These are phyloP conservation scores for Ailurus styani DNA, from an alignment of 2,113 vertebrate genomes.

Conservation along the genomic window DNA sequence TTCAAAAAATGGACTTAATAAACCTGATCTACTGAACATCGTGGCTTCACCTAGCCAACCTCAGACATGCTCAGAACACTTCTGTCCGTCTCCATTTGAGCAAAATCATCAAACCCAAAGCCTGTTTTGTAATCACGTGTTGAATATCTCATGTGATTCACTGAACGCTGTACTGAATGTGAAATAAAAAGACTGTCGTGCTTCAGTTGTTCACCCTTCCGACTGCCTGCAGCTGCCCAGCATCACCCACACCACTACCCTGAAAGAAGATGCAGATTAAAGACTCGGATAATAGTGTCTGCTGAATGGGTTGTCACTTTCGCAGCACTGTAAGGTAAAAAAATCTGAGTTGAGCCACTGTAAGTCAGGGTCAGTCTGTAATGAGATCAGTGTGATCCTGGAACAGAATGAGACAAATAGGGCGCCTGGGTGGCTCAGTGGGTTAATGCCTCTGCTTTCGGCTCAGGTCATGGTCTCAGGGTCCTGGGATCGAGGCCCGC, in stretches of 20 bases:
- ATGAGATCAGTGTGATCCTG: background rate
- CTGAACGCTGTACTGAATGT: background rate
- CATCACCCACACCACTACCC: background rate
- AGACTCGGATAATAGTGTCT: background rate
- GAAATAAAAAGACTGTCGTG: background rate
- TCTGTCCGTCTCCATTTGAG: background rate
- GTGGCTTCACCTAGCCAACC: background rate
- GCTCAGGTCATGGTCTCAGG: too few relatives aligned
- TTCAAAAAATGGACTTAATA: background rate
- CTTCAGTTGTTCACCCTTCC: background rate
- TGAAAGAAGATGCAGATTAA: background rate
- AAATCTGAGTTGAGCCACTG: background rate
- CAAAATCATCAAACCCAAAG: background rate
- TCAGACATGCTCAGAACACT: background rate
- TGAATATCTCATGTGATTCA: background rate
- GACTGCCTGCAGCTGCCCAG: background rate
- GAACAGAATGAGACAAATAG: background rate
- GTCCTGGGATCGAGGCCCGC: too few relatives aligned
- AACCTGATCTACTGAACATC: background rate
- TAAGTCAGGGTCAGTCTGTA: background rate
- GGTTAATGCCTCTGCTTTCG: too few relatives aligned
- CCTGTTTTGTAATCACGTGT: background rate
- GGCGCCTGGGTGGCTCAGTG: too few relatives aligned
- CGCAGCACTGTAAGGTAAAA: background rate
- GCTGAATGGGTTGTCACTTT: background rate